Conservation (phyloP, 1,140 invertebrate genomes). For the Propsilocerus akamusi region DNA sequence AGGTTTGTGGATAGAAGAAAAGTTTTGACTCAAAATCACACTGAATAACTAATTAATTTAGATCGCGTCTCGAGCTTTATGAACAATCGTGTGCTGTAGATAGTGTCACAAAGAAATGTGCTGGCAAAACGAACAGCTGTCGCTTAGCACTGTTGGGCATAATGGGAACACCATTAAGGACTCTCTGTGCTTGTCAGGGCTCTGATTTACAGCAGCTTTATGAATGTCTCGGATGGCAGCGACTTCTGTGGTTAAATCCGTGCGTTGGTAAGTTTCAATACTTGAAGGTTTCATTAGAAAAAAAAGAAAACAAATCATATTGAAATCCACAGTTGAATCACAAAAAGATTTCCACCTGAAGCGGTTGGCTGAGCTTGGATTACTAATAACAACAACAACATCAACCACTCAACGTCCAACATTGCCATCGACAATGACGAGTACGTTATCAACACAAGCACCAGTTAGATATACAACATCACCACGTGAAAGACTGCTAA, state of each 20-base stretch:
- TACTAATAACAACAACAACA: slow-evolving; percentile 26
- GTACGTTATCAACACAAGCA: slow-evolving; percentile 20
- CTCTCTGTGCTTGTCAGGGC: slow-evolving; percentile 67
- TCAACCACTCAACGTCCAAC: slow-evolving; percentile 20
- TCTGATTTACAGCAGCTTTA: slow-evolving; percentile 63
- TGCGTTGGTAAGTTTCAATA: slow-evolving; percentile 59
- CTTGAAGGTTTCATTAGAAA: background rate
- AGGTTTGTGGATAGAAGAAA: no score
- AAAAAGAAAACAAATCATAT: no score
- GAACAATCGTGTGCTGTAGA: slow-evolving; percentile 81
- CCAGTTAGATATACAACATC: slow-evolving; percentile 16
- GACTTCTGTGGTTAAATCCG: slow-evolving; percentile 78
- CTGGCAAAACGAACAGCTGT: slow-evolving; percentile 61
- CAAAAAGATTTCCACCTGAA: slow-evolving; percentile 73
- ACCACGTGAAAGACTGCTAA: slow-evolving; percentile 6
- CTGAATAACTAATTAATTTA: slow-evolving; percentile 17
- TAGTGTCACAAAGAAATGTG: slow-evolving; percentile 70
- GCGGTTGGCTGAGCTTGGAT: slow-evolving; percentile 27
- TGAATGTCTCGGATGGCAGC: slow-evolving; percentile 74
- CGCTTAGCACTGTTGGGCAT: slow-evolving; percentile 66
- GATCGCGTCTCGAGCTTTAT: slow-evolving; percentile 62
- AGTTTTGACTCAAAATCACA: background rate
- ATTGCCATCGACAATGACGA: slow-evolving; percentile 29
- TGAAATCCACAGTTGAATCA: slow-evolving; percentile 50
- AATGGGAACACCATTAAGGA: slow-evolving; percentile 63